phyloP scores from a whole-genome alignment of 2,113 vertebrate genomes.

The Chrysemys picta region DNA sequence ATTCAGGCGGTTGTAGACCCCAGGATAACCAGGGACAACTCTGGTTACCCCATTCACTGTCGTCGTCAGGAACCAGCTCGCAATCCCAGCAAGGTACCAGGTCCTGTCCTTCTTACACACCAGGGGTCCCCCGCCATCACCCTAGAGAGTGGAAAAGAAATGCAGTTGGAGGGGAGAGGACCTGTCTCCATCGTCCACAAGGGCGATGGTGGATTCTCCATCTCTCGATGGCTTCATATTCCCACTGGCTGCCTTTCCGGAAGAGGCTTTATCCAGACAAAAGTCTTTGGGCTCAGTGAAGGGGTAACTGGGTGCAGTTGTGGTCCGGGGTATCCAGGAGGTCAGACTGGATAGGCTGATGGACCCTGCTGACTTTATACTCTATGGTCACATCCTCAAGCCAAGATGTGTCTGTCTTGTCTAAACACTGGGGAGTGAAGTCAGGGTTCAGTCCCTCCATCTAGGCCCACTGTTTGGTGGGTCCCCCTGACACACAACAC shows the following conservation, averaged over 20 bases:
- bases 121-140: slow-evolving; percentile 60
- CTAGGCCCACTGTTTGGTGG: neutral
- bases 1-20: slow-evolving; percentile 37
- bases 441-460: neutral
- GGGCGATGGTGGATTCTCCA: no score
- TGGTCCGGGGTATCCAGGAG: neutral
- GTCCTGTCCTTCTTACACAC: slow-evolving; percentile 16
- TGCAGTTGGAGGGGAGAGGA: no score
- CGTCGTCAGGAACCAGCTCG: slow-evolving; percentile 52
- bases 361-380: neutral
- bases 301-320: no score
- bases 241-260: no score
- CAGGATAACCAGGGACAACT: neutral
- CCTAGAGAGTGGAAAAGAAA: neutral
- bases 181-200: no score
- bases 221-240: no score
- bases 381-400: neutral
- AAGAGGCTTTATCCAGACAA: no score
- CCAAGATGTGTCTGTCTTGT: neutral
- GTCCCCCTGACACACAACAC: no score
- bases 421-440: neutral
- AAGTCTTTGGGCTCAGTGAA: no score
- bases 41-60: slow-evolving; percentile 28
- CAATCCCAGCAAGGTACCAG: slow-evolving; percentile 50
- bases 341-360: neutral